Conservation (phyloP, 2,113 vertebrate species). For the Nycticryphes semicollaris region DNA sequence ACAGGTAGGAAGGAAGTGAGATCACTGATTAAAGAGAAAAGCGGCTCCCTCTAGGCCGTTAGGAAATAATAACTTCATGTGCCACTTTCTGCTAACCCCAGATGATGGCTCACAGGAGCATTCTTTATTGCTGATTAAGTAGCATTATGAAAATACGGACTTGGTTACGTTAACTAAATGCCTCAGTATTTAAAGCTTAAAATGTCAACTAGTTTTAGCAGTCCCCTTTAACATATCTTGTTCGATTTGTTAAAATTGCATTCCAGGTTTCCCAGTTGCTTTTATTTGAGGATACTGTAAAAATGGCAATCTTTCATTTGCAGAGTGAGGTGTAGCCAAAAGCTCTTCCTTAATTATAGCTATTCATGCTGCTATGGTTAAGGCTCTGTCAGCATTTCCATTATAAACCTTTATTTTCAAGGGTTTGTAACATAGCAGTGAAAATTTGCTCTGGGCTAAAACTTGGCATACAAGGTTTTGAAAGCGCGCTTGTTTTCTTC, state of each 20-base stretch:
- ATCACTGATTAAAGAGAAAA: conserved; percentile 74
- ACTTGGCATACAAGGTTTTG: conserved; percentile 62
- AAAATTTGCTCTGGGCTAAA: conserved; percentile 77
- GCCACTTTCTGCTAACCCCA: conserved; percentile 71
- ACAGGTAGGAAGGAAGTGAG: conserved; percentile 66
- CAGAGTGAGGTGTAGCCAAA: conserved; percentile 72
- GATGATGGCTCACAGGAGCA: conserved; percentile 73
- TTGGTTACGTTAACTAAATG: conserved; percentile 72
- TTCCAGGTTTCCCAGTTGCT: conserved; percentile 59
- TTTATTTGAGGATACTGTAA: conserved; percentile 67
- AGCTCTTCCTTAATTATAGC: conserved; percentile 77
- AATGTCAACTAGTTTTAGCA: conserved; percentile 69
- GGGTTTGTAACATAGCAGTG: conserved; percentile 69
- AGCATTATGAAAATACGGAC: conserved; percentile 75
- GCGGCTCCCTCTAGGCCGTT: conserved; percentile 73
- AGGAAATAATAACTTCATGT: conserved; percentile 76
- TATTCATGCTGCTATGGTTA: conserved; percentile 71
- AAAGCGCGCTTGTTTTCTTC: conserved; percentile 32
- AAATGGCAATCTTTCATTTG: conserved; percentile 68
- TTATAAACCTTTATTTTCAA: conserved; percentile 75
- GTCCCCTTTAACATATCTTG: conserved; percentile 58
- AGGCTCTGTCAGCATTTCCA: conserved; percentile 75
- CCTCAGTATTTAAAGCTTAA: conserved; percentile 70
- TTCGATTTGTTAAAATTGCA: conserved; percentile 51
- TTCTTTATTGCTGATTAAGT: conserved; percentile 78